Evolutionary conservation across 1,140 invertebrate species (phyloP).

Genomic region (Drosophila sucinea): DNA sequence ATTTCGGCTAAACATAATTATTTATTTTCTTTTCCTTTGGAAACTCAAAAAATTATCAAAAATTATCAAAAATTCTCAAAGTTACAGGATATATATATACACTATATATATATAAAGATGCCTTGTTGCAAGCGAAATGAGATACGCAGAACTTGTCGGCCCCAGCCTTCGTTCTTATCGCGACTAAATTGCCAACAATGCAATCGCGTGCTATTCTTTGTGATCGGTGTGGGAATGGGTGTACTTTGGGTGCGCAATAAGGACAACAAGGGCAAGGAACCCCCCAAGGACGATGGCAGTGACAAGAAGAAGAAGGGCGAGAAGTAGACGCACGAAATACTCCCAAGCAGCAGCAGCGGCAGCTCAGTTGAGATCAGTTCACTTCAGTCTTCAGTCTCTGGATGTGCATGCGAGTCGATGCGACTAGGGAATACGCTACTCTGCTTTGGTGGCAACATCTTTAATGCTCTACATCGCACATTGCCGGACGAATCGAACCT

Average conservation of each 20-base stretch:
- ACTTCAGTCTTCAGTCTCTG: not conserved
- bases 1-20: slow-evolving; percentile 1
- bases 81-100: not conserved
- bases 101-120: slow-evolving; percentile 22
- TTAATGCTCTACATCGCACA: slow-evolving; percentile 9
- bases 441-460: slow-evolving; percentile 6
- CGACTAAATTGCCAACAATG: slow-evolving; percentile 59
- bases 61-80: not conserved
- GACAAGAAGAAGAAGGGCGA: slow-evolving; percentile 20
- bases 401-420: slow-evolving; percentile 7
- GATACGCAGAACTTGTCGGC: slow-evolving; percentile 37
- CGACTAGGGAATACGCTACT: not conserved
- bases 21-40: not conserved
- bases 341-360: not conserved
- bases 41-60: not conserved
- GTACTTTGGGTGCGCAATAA: slow-evolving; percentile 28
- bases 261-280: slow-evolving; percentile 16
- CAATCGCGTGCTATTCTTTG: slow-evolving; percentile 59
- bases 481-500: not conserved
- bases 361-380: slow-evolving; percentile 2
- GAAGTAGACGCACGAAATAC: slow-evolving; percentile 19
- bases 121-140: slow-evolving; percentile 43
- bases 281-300: slow-evolving; percentile 18
- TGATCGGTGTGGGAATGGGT: slow-evolving; percentile 53
- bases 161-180: slow-evolving; percentile 53